Percentiles rank a stretch among this genome's conserved stretches.
Conservation (phyloP, 2,113 vertebrate species). For the Sclerurus mexicanus region DNA sequence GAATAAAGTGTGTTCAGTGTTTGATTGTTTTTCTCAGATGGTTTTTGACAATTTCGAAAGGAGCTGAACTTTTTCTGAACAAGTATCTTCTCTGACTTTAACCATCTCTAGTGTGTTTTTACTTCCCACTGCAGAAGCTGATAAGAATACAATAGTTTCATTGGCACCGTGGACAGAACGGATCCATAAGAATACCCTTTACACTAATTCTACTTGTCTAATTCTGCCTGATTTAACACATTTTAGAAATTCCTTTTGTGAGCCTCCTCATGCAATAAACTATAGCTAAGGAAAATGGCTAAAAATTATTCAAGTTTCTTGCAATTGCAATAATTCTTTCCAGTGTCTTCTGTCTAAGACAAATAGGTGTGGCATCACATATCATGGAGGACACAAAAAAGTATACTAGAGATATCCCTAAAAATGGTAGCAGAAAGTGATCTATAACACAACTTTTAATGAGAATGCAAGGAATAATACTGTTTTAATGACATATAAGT, state of each 20-base stretch:
- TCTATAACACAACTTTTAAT: background rate
- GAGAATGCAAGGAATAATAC: background rate
- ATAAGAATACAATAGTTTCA: background rate
- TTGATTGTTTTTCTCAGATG: background rate
- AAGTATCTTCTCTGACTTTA: background rate
- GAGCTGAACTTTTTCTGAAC: background rate
- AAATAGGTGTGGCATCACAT: background rate
- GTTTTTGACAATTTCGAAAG: background rate
- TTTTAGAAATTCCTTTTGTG: background rate
- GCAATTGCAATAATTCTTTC: background rate
- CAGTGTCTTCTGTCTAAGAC: background rate
- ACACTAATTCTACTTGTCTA: background rate
- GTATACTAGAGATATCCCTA: background rate
- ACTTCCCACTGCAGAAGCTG: background rate
- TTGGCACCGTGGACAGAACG: background rate
- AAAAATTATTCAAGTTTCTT: background rate
- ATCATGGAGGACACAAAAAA: background rate
- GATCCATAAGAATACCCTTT: background rate
- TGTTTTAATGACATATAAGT: background rate
- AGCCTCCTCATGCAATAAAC: background rate
- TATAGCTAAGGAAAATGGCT: background rate
- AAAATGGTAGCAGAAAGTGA: background rate
- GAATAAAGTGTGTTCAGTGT: background rate
- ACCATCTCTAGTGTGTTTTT: background rate
- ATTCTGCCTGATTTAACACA: background rate